Evolutionary conservation across 2,888 invertebrate genomes (phyloP).

Genomic region (Apoderus coryli): DNA sequence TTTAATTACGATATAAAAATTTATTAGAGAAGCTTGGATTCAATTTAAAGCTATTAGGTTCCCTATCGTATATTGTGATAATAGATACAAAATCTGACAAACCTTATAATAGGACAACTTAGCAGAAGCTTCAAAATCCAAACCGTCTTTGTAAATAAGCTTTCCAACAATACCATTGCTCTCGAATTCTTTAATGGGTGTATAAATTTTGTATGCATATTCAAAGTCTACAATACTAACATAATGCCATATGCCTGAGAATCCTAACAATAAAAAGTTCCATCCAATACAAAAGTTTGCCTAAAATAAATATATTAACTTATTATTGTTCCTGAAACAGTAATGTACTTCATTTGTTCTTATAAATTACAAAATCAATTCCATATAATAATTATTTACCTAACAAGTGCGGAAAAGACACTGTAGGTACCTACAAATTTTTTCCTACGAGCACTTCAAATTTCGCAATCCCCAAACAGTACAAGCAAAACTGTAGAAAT

Average conservation of each 20-base stretch:
- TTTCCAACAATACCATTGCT: slow-evolving; percentile 64
- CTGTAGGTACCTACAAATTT: too few species aligned
- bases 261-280: slow-evolving; percentile 59
- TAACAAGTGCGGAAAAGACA: too few species aligned
- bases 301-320: slow-evolving; percentile 35
- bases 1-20: too few species aligned
- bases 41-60: too few species aligned
- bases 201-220: slow-evolving; percentile 61
- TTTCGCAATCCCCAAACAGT: too few species aligned
- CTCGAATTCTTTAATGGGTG: slow-evolving; percentile 63
- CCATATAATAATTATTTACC: too few species aligned
- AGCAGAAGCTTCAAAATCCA: slow-evolving; percentile 56
- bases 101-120: slow-evolving; percentile 53
- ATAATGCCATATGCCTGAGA: slow-evolving; percentile 65
- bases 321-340: too few species aligned
- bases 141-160: slow-evolving; percentile 44
- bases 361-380: too few species aligned
- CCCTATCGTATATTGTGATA: too few species aligned
- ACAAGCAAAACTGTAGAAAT: too few species aligned
- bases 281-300: slow-evolving; percentile 62
- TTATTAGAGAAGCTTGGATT: too few species aligned
- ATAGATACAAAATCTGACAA: slow-evolving; percentile 18
- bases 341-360: slow-evolving; percentile 14
- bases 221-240: slow-evolving; percentile 55
- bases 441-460: too few species aligned